Evolutionary conservation across 1,140 invertebrate species (phyloP).

Genomic region (Bombus impatiens): DNA sequence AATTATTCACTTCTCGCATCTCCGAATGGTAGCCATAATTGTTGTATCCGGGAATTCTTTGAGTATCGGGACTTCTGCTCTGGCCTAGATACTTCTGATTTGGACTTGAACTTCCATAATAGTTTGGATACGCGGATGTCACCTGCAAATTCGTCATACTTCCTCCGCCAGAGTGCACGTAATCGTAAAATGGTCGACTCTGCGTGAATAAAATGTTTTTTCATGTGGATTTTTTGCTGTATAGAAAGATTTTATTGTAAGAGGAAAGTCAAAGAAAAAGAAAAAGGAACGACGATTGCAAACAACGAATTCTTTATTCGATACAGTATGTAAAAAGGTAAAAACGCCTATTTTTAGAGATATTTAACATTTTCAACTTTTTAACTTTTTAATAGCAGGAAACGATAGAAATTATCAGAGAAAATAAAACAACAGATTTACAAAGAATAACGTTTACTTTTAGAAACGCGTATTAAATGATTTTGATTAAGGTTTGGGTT

Average conservation of each 20-base stretch:
- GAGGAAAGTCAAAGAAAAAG: background rate
- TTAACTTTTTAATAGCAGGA: too few species aligned
- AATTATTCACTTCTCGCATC: constrained; percentile 76
- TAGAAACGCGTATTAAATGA: too few species aligned
- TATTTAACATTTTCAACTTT: too few species aligned
- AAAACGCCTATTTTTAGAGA: too few species aligned
- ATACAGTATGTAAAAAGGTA: too few species aligned
- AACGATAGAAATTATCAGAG: too few species aligned
- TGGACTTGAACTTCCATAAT: constrained; percentile 74
- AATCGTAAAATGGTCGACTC: constrained; percentile 73
- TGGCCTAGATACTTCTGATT: constrained; percentile 53
- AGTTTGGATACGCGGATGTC: constrained; percentile 69
- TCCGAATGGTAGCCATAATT: constrained; percentile 78
- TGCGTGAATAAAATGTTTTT: constrained; percentile 40
- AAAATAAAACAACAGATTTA: too few species aligned
- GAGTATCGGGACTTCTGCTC: constrained; percentile 48
- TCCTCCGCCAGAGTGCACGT: constrained; percentile 67
- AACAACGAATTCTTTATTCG: background rate
- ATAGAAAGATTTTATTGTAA: background rate
- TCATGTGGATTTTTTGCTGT: background rate
- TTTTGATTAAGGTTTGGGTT: too few species aligned
- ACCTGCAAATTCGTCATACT: constrained; percentile 49
- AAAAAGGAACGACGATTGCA: background rate
- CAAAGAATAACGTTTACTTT: too few species aligned
- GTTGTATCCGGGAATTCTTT: constrained; percentile 69